Evolutionary conservation across 2,113 vertebrate species (phyloP).

Genomic region (Chaetorhynchus papuensis): DNA sequence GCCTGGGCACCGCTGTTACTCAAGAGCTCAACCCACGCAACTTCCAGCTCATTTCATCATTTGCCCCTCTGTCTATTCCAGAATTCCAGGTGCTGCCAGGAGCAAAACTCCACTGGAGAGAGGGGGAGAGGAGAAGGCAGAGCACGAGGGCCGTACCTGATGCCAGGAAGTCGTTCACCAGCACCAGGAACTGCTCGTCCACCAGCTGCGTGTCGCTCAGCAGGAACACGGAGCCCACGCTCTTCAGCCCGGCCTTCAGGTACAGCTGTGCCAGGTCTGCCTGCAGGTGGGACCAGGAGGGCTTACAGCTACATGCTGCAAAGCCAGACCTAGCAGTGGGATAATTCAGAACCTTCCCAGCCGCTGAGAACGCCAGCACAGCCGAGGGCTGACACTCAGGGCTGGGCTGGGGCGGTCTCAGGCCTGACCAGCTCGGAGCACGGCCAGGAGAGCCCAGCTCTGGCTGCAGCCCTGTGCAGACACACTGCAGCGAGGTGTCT

Average conservation of each 20-base stretch:
- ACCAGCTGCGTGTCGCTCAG: constrained; percentile 89
- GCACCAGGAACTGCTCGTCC: constrained; percentile 91
- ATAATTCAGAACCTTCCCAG: neutral
- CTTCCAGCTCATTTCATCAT: neutral
- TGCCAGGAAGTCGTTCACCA: constrained; percentile 92
- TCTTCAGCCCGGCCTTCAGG: constrained; percentile 88
- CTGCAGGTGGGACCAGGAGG: constrained; percentile 39
- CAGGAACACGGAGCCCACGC: constrained; percentile 84
- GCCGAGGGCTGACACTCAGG: rapidly evolving
- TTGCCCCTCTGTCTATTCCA: neutral
- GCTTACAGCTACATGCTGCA: neutral
- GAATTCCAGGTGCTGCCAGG: neutral
- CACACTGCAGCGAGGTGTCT: neutral
- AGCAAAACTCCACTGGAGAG: neutral
- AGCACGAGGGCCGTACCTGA: constrained; percentile 74
- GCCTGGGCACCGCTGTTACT: neutral
- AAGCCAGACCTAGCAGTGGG: neutral
- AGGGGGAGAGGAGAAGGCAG: neutral
- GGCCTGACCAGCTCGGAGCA: neutral
- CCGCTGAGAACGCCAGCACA: neutral
- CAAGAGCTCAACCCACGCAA: rapidly evolving
- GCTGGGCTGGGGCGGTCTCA: neutral
- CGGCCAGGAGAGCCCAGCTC: neutral
- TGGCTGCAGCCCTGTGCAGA: neutral
- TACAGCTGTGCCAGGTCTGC: constrained; percentile 83